Percentiles rank a stretch among this genome's conserved stretches.
Conservation (phyloP, 2,888 invertebrate genomes). For the Apamea anceps region DNA sequence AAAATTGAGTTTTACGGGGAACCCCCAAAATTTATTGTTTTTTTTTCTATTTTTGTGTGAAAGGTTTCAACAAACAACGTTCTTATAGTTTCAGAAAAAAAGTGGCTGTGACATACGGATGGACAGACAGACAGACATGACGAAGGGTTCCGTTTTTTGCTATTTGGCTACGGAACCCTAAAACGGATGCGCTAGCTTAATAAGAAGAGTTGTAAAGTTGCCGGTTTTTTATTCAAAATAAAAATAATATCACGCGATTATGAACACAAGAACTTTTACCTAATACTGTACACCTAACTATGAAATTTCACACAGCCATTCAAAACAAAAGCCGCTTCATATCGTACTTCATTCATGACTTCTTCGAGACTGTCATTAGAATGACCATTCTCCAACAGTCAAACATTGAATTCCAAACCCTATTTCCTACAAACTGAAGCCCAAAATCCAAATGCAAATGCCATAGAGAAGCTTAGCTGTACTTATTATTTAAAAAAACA, state of each 20-base stretch:
- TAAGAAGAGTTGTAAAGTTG: background rate
- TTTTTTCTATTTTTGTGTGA: too few relatives aligned
- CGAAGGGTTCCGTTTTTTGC: too few relatives aligned
- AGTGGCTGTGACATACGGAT: too few relatives aligned
- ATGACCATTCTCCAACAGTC: slow-evolving; percentile 29
- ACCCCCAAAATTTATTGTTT: too few relatives aligned
- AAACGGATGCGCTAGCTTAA: background rate
- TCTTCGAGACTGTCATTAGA: slow-evolving; percentile 19
- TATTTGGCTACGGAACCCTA: too few relatives aligned
- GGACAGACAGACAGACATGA: too few relatives aligned
- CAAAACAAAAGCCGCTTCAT: slow-evolving; percentile 64
- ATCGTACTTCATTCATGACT: slow-evolving; percentile 67
- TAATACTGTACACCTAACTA: slow-evolving; percentile 10
- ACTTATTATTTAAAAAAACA: slow-evolving; percentile 29
- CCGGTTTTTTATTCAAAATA: background rate
- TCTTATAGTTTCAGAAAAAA: too few relatives aligned
- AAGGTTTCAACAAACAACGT: too few relatives aligned
- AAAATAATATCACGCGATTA: background rate
- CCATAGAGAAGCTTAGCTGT: background rate
- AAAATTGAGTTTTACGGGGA: too few relatives aligned
- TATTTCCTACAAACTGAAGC: slow-evolving; percentile 7
- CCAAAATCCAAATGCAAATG: background rate
- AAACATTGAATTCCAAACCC: slow-evolving; percentile 40
- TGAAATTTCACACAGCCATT: slow-evolving; percentile 24
- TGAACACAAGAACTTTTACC: background rate